Evolutionary conservation across 1,140 invertebrate genomes (phyloP), one percentile per base, ranked within the genome.

Genomic region (Polypedilum vanderplanki): DNA sequence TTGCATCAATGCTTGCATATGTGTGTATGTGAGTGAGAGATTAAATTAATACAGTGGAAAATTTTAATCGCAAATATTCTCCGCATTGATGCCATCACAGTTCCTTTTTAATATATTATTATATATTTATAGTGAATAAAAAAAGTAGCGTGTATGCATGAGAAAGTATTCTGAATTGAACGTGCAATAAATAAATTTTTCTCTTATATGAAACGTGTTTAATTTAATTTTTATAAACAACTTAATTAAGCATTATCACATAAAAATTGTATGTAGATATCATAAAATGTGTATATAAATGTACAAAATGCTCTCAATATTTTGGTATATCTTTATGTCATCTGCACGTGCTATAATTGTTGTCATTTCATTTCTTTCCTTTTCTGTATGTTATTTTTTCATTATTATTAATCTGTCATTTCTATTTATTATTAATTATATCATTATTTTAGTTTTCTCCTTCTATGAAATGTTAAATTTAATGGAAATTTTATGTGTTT

Each of bases 31-130:
- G 46, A n/a, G 46, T n/a, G 10, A 57, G 46, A 57, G 46, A 57
- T 57, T 57, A 20, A 41, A 74, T 17, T 46, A 73, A 76, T 40
- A 75, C 74, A n/a, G 40, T 75, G 70, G 57, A 18, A 75, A 64
- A 75, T 75, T 20, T 74, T 75, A 74, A 57, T 46, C 20, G 40
- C 18, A 74, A 74, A 74, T 74, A 70, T 15, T 75, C 41, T 33
- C 24, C 5, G 24, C 24, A 33, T 33, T 33, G 24, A 33, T 33
- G 24, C 5, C 24, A 33, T 33, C 24, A 33, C 24, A 3, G 24
- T 33, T 33, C 24, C 24, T 33, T 33, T 33, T 33, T 33, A 33
- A 33, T 33, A 33, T 33, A 33, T 33, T 33, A 33, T 33, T 33
- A 33, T 33, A 33, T 33, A 33, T 33, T 33, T 33, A 33, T 33